phyloP scores from a whole-genome alignment of 2,888 invertebrate genomes.

The Melanophora roralis region DNA sequence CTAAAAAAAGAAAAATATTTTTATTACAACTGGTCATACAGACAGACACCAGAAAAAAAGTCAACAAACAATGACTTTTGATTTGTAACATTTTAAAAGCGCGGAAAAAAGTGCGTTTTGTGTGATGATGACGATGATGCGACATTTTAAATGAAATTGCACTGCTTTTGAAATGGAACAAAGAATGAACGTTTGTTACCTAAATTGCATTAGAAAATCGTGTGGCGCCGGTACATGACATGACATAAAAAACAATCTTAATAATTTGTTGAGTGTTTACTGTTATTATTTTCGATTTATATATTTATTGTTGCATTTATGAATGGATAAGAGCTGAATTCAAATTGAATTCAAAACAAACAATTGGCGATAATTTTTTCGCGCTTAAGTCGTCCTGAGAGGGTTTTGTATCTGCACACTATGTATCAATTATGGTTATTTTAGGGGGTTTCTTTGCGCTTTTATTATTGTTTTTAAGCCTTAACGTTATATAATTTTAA shows the following conservation, averaged over 20 bases:
- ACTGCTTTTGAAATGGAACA: background rate
- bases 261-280: constrained; percentile 36
- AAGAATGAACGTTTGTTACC: constrained; percentile 2
- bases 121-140: background rate
- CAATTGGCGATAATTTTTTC: constrained; percentile 74
- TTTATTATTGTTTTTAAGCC: background rate
- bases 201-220: constrained; percentile 60
- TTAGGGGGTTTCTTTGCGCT: constrained; percentile 25
- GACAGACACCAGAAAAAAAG: background rate
- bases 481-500: constrained; percentile 52
- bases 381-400: constrained; percentile 61
- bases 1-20: constrained; percentile 8
- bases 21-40: constrained; percentile 25
- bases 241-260: background rate
- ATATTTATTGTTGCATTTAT: constrained; percentile 49
- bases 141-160: constrained; percentile 43
- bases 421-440: constrained; percentile 22
- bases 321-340: constrained; percentile 57
- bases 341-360: constrained; percentile 68
- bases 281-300: constrained; percentile 36
- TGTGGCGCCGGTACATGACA: constrained; percentile 54
- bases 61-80: constrained; percentile 54
- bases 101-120: constrained; percentile 36
- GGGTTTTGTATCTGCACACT: constrained; percentile 27
- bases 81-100: constrained; percentile 11